Base-by-base conservation (phyloP, 2,888 invertebrate genomes). In the Limnephilus marmoratus region DNA sequence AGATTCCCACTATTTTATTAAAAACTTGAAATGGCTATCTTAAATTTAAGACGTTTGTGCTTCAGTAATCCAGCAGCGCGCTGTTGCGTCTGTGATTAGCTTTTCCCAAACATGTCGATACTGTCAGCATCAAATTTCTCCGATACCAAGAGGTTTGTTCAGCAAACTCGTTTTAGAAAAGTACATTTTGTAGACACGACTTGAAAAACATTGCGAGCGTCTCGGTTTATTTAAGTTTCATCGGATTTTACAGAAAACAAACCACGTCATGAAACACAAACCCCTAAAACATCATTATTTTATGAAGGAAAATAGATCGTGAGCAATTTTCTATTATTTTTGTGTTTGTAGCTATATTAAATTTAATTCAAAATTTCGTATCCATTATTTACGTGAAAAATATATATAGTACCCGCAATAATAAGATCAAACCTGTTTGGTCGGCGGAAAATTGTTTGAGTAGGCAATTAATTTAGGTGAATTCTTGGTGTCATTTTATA, bases 101-200 rank as follows among this genome's bases (percentile, higher is more conserved):
- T 83, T 37, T 31, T 31, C 83, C 24, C 31, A 86, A 86, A 86
- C 86, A 86, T 86, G 13, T 37, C 86, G 29, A 45, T 45, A 12
- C 86, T 45, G 29, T 41, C 34, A 41, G 18, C 86, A 45, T 29
- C 41, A 86, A 86, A 45, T 86, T 37, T 41, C 45, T 41, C 68
- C 68, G n/a, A 68, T 68, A 68, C 24, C 68, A n/a, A 68, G 24
- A 68, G 24, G 7, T 68, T 68, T 68, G 24, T 68, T 68, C 9
- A 68, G 68, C 68, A 68, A 68, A 68, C 68, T 68, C 24, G n/a
- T 68, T n/a, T 24, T 68, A 68, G 24, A 24, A n/a, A 24, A 68
- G 24, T 68, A 68, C 68, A 24, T 24, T 68, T 86, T 41, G 86
- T 37, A 31, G 37, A 34, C 83, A 15, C 5, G 9, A 83, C 37